Evolutionary conservation across 2,888 invertebrate genomes (phyloP).

Genomic region (Hofmannophila pseudospretella): DNA sequence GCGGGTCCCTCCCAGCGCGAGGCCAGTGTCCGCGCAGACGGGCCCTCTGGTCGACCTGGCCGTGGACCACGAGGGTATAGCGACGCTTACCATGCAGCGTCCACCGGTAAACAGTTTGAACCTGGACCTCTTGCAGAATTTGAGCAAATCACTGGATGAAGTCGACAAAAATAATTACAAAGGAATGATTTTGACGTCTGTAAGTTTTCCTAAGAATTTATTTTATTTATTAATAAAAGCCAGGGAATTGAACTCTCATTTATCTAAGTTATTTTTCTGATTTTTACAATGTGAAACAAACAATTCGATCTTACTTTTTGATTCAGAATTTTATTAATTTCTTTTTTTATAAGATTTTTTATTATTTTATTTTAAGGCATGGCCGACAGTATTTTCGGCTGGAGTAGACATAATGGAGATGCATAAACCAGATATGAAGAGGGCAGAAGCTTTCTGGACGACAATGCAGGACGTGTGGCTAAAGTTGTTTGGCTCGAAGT

Average conservation of each 20-base stretch:
- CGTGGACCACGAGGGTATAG: slow-evolving; percentile 81
- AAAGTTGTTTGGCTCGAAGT: slow-evolving; percentile 83
- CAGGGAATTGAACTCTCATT: too few relatives aligned
- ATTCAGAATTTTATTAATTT: too few relatives aligned
- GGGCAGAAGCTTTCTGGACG: slow-evolving; percentile 85
- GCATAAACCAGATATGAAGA: slow-evolving; percentile 86
- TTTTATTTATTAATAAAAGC: too few relatives aligned
- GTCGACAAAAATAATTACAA: slow-evolving; percentile 81
- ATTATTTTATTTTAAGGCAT: slow-evolving; percentile 78
- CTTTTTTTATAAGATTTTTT: too few relatives aligned
- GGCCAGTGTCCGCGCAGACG: slow-evolving; percentile 49
- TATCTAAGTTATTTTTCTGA: too few relatives aligned
- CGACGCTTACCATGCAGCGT: slow-evolving; percentile 84
- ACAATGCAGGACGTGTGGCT: slow-evolving; percentile 89
- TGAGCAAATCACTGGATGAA: slow-evolving; percentile 81
- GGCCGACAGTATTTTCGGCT: slow-evolving; percentile 86
- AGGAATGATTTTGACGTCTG: slow-evolving; percentile 89
- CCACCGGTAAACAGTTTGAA: slow-evolving; percentile 91
- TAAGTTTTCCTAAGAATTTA: too few relatives aligned
- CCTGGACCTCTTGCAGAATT: slow-evolving; percentile 81
- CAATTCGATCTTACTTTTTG: too few relatives aligned
- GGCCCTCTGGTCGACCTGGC: slow-evolving; percentile 77
- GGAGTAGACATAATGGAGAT: slow-evolving; percentile 93
- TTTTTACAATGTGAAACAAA: too few relatives aligned
- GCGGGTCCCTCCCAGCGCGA: slow-evolving; percentile 21